Evolutionary conservation across 23 tunicate genomes (phyloP).

Genomic region (Clavelina lepadiformis): DNA sequence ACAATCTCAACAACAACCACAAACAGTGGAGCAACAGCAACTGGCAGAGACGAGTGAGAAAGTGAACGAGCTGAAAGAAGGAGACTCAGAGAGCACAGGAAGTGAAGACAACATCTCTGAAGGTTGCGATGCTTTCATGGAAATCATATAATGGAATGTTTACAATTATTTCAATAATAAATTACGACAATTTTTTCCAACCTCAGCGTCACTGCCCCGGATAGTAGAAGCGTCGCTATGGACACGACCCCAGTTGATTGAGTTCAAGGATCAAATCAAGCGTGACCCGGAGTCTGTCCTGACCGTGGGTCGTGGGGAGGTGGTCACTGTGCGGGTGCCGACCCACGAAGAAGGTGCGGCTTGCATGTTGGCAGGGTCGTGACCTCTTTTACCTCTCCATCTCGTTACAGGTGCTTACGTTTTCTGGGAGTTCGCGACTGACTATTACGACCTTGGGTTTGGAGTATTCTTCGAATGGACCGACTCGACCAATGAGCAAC

Average conservation of each 20-base stretch:
- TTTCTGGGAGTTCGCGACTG: slow-evolving; percentile 99
- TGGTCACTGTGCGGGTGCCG: slow-evolving; percentile 92
- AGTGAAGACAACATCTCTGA: slow-evolving; percentile 42
- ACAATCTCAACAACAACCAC: slow-evolving; percentile 25
- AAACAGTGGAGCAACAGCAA: slow-evolving; percentile 9
- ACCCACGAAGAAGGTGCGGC: slow-evolving; percentile 99
- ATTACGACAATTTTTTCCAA: too few species aligned
- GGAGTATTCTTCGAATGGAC: slow-evolving; percentile 98
- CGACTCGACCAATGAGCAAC: slow-evolving; percentile 45
- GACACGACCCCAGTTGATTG: slow-evolving; percentile 95
- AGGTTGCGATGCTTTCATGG: too few species aligned
- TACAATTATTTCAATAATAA: not conserved
- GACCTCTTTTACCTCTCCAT: not conserved
- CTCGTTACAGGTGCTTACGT: slow-evolving; percentile 75
- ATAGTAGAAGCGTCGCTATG: slow-evolving; percentile 86
- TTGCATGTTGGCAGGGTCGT: not conserved
- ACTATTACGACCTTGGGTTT: slow-evolving; percentile 90
- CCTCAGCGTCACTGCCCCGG: slow-evolving; percentile 42
- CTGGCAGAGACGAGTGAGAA: not conserved
- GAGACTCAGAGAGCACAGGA: slow-evolving; percentile 17
- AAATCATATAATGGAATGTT: too few species aligned
- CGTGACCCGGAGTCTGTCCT: slow-evolving; percentile 95
- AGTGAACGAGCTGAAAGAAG: not conserved
- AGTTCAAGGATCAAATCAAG: slow-evolving; percentile 90
- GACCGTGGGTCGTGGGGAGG: slow-evolving; percentile 93